Evolutionary conservation across 2,888 invertebrate genomes (phyloP).

Genomic region (Norana najaformis): DNA sequence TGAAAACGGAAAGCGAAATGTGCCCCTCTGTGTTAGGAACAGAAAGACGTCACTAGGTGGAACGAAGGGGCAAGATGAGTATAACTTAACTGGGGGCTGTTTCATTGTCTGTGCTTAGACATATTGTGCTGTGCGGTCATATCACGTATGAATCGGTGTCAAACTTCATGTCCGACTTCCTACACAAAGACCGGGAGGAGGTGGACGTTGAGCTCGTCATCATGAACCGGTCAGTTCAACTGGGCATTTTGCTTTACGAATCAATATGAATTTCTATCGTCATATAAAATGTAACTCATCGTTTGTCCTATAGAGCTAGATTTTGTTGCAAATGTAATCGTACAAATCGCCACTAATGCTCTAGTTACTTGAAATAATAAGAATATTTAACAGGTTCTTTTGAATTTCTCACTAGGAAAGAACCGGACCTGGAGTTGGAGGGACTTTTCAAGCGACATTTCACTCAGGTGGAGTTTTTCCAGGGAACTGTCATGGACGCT

Average conservation of each 20-base stretch:
- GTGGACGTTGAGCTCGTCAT: conserved; percentile 99
- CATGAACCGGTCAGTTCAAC: conserved; percentile 84
- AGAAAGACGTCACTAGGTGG: no score
- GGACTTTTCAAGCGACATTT: conserved; percentile 99
- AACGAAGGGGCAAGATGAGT: not conserved
- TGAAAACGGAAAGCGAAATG: no score
- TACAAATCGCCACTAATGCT: not conserved
- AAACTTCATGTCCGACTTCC: conserved; percentile 99
- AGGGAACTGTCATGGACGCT: conserved; percentile 99
- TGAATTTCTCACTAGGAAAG: conserved; percentile 79
- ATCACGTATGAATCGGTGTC: conserved; percentile 99
- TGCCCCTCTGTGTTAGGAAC: not conserved
- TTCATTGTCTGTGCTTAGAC: conserved; percentile 70
- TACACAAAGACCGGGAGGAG: conserved; percentile 99
- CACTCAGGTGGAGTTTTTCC: conserved; percentile 96
- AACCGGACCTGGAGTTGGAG: conserved; percentile 99
- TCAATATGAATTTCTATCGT: not conserved
- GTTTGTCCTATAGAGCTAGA: not conserved
- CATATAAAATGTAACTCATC: not conserved
- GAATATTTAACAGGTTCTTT: not conserved
- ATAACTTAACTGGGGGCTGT: no score
- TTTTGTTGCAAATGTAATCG: not conserved
- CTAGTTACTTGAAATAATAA: not conserved
- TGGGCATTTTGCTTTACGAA: not conserved
- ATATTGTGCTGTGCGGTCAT: conserved; percentile 99